Base-by-base conservation (phyloP, 2,113 vertebrate species). In the Eolophus roseicapilla region DNA sequence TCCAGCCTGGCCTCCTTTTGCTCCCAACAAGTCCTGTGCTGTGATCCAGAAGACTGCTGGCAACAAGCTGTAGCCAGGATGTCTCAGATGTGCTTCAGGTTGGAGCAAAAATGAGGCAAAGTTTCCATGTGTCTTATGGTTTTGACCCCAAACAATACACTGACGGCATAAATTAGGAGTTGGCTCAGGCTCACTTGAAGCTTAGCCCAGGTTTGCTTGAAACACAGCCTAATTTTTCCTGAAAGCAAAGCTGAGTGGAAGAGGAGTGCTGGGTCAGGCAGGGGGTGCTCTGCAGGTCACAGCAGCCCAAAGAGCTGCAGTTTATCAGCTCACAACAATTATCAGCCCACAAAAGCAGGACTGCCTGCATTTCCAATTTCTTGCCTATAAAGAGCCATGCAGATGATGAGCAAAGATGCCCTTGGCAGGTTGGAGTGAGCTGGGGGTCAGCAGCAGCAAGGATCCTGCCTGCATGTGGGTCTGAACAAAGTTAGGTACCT, bases 141-240 rank as follows among this genome's bases (percentile, higher is more conserved):
- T 96, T 93, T 93, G 84, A 90, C 83, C 64, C 82, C 85, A 95
- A 95, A 83, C 70, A 95, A 95, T 94, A 71, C 0, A 0, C 77
- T 92, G 79, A 91, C 5, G 6, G 86, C 43, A 74, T 90, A 96
- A 96, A 95, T 94, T 81, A 96, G 86, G 86, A 95, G 21, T 81
- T 97, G 96, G 94, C 96, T 94, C 82, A 33, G 70, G 37, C 59
- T 96, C 50, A 85, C 33, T 95, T 97, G 97, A 97, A 93, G 86
- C 67, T 80, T 47, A 87, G 95, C 93, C 91, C 93, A 93, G 92
- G 93, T 92, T 96, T 91, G 63, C 87, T 93, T 95, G 94, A 97
- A 95, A 96, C 17, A 31, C 33, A 95, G 94, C 89, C 89, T 90
- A 88, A 90, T 92, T 97, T 97, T 82, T 91, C 74, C 77, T 95